Evolutionary conservation across 37 sponge, comb jelly and placozoan species (phyloP), one percentile per base, ranked within the genome.

Genomic region (Halisarca cf. caerulea): DNA sequence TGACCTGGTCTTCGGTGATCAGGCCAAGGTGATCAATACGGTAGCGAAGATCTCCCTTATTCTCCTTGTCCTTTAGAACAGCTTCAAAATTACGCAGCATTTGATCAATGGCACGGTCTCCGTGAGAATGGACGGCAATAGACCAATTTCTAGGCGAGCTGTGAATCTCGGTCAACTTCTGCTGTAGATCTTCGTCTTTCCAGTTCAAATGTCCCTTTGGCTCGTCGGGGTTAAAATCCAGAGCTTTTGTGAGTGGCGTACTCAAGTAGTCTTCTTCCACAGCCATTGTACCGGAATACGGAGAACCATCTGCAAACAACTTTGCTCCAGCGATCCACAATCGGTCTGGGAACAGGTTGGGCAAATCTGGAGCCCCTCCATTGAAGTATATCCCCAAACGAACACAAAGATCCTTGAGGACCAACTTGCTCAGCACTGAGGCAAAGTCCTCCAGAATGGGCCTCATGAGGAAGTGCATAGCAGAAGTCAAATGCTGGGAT

Each of bases 291-390:
- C 87, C 87, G 25, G 84, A 34, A 43, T 86, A 78, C 4, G 87
- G 80, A 39, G 87, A 83, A 3, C 91, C 91, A 53, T 90, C 91
- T 32, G 91, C 87, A 83, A 83, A 86, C 18, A 87, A 54, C 59
- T 90, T 90, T 20, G 45, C 32, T 2, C 84, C 88, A 3, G 83
- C 82, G 21, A 88, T 23, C 88, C 88, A 88, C 78, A 88, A 37
- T 78, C 82, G 82, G 17, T 11, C 20, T 37, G 72, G 7, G 37
- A 30, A 30, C 28, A 24, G 14, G 51, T 32, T 70, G 21, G 37
- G 78, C 15, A 36, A 14, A 0, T 39, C 36, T 4, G 68, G 27
- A 32, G 0, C 41, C 14, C 39, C 37, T 20, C 33, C 73, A 18
- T 25, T 32, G 20, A 66, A 41, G 58, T 83, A 83, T 6, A 83